phyloP scores from a whole-genome alignment of 2,888 invertebrate species.

The Tiliacea aurago region DNA sequence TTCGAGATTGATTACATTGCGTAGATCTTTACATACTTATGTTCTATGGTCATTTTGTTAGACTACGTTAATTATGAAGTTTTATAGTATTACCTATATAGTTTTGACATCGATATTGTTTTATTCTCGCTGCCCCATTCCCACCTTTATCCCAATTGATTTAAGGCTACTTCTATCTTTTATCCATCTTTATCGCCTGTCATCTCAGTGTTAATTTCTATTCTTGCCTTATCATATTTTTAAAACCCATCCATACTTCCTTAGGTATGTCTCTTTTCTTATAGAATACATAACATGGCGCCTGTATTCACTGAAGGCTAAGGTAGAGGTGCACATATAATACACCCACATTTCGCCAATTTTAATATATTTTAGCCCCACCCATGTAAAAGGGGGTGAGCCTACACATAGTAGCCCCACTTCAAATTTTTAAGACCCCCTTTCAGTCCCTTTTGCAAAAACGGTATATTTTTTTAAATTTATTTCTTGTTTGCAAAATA shows the following conservation, averaged over 20 bases:
- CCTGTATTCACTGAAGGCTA: too few relatives aligned
- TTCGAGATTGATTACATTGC: conserved; percentile 3
- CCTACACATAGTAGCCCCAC: too few relatives aligned
- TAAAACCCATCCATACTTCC: not conserved
- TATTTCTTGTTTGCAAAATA: too few relatives aligned
- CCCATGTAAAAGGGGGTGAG: too few relatives aligned
- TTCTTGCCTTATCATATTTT: not conserved
- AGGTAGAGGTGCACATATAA: too few relatives aligned
- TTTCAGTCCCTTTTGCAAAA: too few relatives aligned
- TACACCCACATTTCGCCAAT: too few relatives aligned
- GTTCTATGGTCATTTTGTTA: not conserved
- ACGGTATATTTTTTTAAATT: too few relatives aligned
- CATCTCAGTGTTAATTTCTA: not conserved
- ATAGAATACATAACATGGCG: too few relatives aligned
- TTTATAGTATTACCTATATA: too few relatives aligned
- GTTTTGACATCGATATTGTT: not conserved
- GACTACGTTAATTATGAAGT: not conserved
- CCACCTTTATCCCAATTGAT: not conserved
- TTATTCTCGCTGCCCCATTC: not conserved
- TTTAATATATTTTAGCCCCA: too few relatives aligned
- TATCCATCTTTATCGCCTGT: not conserved
- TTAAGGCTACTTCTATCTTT: not conserved
- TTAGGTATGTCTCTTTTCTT: not conserved
- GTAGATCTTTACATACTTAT: conserved; percentile 2
- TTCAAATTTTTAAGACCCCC: too few relatives aligned